Evolutionary conservation across 2,113 vertebrate genomes (phyloP), one percentile per base, ranked within the genome.

Genomic region (Saimiri boliviensis): DNA sequence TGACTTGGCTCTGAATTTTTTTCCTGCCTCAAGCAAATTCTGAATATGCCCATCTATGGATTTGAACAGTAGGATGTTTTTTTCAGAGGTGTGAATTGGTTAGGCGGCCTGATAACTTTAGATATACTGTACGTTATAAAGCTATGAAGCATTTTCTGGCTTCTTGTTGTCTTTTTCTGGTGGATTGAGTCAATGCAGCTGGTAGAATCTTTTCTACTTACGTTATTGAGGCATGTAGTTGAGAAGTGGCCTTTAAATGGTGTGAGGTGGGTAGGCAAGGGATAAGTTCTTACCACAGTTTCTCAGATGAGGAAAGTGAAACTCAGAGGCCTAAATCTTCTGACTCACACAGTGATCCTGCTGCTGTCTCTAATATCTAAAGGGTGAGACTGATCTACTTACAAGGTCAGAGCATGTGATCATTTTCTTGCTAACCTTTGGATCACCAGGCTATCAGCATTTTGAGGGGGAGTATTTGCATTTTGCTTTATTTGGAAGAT

Each of bases 1-100:
- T 90, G 70, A 66, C 19, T 94, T 94, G 82, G n/a, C 52, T 90
- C 56, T 96, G 91, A 63, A 94, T 97, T 97, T 91, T 96, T 79
- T 93, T 86, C 58, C 49, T 47, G 20, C 79, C 47, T 86, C 30
- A 79, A 35, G 79, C 35, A 71, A 45, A 84, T 93, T 87, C 37
- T 89, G 71, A 89, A 84, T 93, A 79, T 23, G 58, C 25, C 68
- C n/a, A 49, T 93, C 88, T 95, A 63, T 90, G 85, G 71, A 56
- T 96, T 49, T 92, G 86, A 95, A 90, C 8, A 49, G 37, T 20
- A 49, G 77, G 47, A 17, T 79, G 30, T 86, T 66, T 84, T 84
- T 77, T 73, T 81, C 58, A 49, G 73, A 95, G 54, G 63, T 87
- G 52, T 93, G 81, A 95, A 86, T n/a, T 77, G 35, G 82, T 71